phyloP scores from a whole-genome alignment of 2,888 invertebrate genomes.

The Melanostoma scalare region DNA sequence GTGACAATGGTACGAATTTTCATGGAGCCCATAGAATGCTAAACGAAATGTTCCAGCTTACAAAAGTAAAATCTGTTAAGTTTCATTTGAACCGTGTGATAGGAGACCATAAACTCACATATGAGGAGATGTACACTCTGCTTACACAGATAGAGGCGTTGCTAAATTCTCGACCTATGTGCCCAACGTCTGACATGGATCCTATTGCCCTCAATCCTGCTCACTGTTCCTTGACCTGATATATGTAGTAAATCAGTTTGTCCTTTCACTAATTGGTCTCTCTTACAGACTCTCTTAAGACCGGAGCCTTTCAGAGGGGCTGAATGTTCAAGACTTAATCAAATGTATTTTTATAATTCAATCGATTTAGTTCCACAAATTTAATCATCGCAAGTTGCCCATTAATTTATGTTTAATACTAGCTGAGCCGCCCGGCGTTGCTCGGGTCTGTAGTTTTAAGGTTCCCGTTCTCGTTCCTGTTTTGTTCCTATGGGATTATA shows the following conservation, averaged over 20 bases:
- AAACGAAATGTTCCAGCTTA: not conserved
- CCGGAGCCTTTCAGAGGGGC: slow-evolving; percentile 12
- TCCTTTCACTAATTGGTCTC: slow-evolving; percentile 11
- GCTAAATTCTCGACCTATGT: slow-evolving; percentile 46
- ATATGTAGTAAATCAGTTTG: not conserved
- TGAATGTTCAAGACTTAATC: not conserved
- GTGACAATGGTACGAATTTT: slow-evolving; percentile 34
- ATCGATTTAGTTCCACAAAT: too few relatives aligned
- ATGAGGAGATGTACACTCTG: slow-evolving; percentile 49
- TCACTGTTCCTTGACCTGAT: slow-evolving; percentile 15
- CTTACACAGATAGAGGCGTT: slow-evolving; percentile 57
- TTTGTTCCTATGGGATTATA: too few relatives aligned
- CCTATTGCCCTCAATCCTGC: slow-evolving; percentile 33
- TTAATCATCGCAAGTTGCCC: too few relatives aligned
- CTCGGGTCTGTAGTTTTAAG: too few relatives aligned
- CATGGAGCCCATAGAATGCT: slow-evolving; percentile 8
- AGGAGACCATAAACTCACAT: slow-evolving; percentile 26
- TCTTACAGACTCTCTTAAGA: slow-evolving; percentile 20
- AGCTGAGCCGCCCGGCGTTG: too few relatives aligned
- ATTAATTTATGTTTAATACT: too few relatives aligned
- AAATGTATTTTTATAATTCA: too few relatives aligned
- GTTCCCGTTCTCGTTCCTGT: too few relatives aligned
- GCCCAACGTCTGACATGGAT: slow-evolving; percentile 37
- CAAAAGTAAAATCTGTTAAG: slow-evolving; percentile 25
- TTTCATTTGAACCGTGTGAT: slow-evolving; percentile 45